Conservation (phyloP, 1,140 invertebrate species). For the Drosophila parvula region DNA sequence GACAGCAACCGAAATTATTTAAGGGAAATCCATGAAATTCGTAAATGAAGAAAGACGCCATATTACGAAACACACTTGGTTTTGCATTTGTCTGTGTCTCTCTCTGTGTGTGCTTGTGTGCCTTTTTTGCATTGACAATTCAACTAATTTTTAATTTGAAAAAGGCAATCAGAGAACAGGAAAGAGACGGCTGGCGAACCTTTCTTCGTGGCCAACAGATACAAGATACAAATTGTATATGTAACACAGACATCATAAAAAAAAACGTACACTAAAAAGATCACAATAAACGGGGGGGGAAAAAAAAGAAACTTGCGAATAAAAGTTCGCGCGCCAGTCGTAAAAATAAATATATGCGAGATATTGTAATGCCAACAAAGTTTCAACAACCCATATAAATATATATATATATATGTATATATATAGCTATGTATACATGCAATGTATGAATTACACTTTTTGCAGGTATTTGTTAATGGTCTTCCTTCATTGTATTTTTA, state of each 20-base stretch:
- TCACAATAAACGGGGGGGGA: constrained; percentile 28
- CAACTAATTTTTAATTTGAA: constrained; percentile 79
- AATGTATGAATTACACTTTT: constrained; percentile 25
- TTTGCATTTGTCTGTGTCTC: constrained; percentile 32
- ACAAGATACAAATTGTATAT: constrained; percentile 51
- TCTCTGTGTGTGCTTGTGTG: constrained; percentile 9
- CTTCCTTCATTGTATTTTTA: constrained; percentile 25
- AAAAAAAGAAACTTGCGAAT: constrained; percentile 58
- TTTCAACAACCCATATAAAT: constrained; percentile 26
- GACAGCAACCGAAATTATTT: constrained; percentile 60
- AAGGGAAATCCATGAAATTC: constrained; percentile 81
- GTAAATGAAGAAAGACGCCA: constrained; percentile 76
- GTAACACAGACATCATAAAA: constrained; percentile 36
- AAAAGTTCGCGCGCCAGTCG: constrained; percentile 64
- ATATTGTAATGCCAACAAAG: constrained; percentile 73
- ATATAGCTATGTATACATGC: constrained; percentile 3
- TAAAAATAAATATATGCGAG: constrained; percentile 54
- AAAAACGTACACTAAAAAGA: constrained; percentile 35
- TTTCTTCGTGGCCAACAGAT: constrained; percentile 33
- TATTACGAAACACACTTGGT: constrained; percentile 69
- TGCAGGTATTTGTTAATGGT: constrained; percentile 22
- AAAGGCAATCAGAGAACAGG: constrained; percentile 64
- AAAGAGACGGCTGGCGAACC: constrained; percentile 41
- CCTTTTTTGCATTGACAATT: constrained; percentile 71
- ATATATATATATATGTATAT: neutral